A percentile compares a stretch with the other conserved stretches of the same genome.
Conservation (phyloP, 2,797 vertebrate species). For the Anguilla anguilla region DNA sequence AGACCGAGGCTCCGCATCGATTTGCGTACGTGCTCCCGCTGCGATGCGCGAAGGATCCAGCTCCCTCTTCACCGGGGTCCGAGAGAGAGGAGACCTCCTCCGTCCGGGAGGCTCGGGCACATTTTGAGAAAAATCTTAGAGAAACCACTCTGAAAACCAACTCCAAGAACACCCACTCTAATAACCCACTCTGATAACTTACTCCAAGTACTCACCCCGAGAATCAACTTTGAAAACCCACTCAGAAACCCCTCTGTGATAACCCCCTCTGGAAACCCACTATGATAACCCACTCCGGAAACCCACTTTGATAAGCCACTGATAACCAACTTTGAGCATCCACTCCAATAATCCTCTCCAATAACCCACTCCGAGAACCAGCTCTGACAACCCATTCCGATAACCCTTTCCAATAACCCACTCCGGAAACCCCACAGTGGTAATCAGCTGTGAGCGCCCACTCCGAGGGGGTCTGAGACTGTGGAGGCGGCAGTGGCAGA, state of each 20-base stretch:
- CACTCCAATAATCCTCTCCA: no score
- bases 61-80: neutral
- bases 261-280: no score
- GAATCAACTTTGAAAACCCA: no score
- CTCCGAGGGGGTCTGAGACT: neutral
- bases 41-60: conserved; percentile 31
- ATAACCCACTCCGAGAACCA: no score
- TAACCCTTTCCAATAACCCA: neutral
- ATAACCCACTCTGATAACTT: no score
- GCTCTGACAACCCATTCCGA: neutral
- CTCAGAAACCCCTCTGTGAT: no score
- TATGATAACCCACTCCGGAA: no score
- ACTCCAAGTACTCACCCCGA: no score
- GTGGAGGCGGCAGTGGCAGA: neutral
- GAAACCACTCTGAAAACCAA: no score
- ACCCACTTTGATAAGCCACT: no score
- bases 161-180: no score
- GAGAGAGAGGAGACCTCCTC: neutral
- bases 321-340: no score
- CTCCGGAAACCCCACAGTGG: neutral
- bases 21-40: conserved; percentile 36
- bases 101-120: neutral
- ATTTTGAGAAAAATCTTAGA: neutral
- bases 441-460: neutral
- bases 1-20: conserved; percentile 33